These are phyloP conservation scores for Chaunax sp. DNA, from an alignment of 2,797 vertebrate species.

Conservation along the genomic window DNA sequence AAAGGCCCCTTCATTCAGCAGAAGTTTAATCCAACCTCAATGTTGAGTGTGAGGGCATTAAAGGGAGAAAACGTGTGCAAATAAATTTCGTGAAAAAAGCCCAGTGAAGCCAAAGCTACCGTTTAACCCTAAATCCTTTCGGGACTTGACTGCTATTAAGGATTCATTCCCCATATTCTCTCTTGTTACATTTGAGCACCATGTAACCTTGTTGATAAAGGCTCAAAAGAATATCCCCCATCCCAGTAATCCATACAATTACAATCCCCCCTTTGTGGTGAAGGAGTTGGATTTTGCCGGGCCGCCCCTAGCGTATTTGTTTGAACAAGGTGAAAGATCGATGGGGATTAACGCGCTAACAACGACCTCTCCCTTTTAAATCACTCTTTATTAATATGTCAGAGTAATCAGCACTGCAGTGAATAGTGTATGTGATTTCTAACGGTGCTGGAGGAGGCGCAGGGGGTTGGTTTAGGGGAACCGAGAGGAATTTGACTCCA, in stretches of 20 bases:
- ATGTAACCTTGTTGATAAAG: conserved; percentile 79
- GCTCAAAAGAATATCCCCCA: conserved; percentile 73
- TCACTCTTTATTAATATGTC: conserved; percentile 76
- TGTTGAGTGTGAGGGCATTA: conserved; percentile 41
- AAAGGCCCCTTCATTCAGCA: conserved; percentile 57
- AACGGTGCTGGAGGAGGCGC: conserved; percentile 34
- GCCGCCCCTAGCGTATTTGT: conserved; percentile 57
- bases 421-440: conserved; percentile 62
- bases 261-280: conserved; percentile 77
- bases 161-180: conserved; percentile 59
- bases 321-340: conserved; percentile 79
- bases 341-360: conserved; percentile 75
- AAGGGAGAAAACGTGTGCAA: conserved; percentile 56
- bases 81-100: conserved; percentile 50
- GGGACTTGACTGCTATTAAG: conserved; percentile 55
- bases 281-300: conserved; percentile 62
- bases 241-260: conserved; percentile 78
- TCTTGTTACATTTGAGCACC: conserved; percentile 66
- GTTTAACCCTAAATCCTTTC: conserved; percentile 65
- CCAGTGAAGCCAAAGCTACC: conserved; percentile 21
- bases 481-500: conserved; percentile 77
- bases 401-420: conserved; percentile 69
- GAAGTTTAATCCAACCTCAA: conserved; percentile 41
- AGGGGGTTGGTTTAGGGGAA: conserved; percentile 16
- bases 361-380: conserved; percentile 70